phyloP scores from a whole-genome alignment of 92 coral and sea anemone species.

The Porites evermanni region DNA sequence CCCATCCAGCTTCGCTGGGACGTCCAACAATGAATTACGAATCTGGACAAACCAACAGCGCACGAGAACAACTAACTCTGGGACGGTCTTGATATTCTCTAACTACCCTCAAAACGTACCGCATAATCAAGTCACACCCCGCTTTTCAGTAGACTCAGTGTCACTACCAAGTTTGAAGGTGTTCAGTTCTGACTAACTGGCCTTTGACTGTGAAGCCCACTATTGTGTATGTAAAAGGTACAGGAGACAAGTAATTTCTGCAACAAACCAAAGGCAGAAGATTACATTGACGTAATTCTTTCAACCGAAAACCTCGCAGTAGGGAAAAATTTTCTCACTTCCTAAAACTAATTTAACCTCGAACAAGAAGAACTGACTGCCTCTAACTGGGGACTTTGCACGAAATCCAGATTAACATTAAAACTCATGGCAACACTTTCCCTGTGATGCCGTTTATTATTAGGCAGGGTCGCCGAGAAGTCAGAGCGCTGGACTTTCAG shows the following conservation, averaged over 20 bases:
- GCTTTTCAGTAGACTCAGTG: background rate
- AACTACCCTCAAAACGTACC: background rate
- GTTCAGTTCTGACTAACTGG: background rate
- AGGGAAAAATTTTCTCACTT: too few relatives aligned
- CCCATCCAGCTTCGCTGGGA: background rate
- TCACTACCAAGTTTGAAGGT: background rate
- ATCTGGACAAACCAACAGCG: background rate
- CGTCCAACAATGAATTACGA: background rate
- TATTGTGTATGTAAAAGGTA: background rate
- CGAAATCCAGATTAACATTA: too few relatives aligned
- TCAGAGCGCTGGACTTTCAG: too few relatives aligned
- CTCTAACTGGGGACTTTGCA: too few relatives aligned
- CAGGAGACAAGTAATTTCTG: background rate
- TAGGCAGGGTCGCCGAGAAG: too few relatives aligned
- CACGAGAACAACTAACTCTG: background rate
- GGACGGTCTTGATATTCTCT: background rate
- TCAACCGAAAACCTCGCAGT: background rate
- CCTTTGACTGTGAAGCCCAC: background rate
- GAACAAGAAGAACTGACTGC: too few relatives aligned
- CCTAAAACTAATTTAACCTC: too few relatives aligned
- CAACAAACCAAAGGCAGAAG: background rate
- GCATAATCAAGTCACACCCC: background rate
- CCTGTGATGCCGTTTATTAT: too few relatives aligned
- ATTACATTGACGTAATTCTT: background rate
- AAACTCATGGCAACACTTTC: too few relatives aligned